These are phyloP conservation scores for Mycogona germanica DNA, from an alignment of 2,888 invertebrate genomes.

Conservation along the genomic window DNA sequence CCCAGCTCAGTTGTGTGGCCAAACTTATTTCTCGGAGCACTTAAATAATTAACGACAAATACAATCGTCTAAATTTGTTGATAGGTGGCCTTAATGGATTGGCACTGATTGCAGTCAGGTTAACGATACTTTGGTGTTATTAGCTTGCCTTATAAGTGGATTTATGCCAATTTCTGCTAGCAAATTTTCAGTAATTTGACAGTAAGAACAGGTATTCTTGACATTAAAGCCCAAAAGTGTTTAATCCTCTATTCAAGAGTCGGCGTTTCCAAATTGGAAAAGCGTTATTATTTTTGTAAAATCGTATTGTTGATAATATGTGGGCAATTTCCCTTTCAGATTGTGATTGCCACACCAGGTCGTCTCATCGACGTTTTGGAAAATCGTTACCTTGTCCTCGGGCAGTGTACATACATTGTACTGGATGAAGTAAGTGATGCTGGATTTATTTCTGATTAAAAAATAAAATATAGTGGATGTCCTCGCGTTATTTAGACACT, in stretches of 20 bases:
- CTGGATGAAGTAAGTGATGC: constrained; percentile 38
- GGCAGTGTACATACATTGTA: constrained; percentile 95
- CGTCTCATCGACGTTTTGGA: constrained; percentile 97
- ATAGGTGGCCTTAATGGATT: no score
- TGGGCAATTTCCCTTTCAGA: constrained; percentile 39
- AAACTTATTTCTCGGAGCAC: no score
- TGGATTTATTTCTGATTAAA: neutral
- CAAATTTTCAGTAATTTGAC: no score
- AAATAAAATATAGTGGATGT: neutral
- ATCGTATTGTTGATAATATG: neutral
- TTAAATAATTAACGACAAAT: no score
- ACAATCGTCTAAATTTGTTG: no score
- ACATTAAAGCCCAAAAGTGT: neutral
- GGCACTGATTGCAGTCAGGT: no score
- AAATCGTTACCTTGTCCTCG: constrained; percentile 91
- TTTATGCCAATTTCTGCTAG: no score
- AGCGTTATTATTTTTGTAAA: neutral
- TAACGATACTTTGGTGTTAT: no score
- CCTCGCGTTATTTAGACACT: neutral
- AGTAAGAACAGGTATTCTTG: no score
- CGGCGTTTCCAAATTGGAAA: neutral
- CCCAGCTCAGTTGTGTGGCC: no score
- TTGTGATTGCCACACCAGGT: constrained; percentile 99
- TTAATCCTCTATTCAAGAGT: neutral
- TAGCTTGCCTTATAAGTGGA: neutral